Evolutionary conservation across 2,113 vertebrate species (phyloP).

Genomic region (Smithornis capensis): DNA sequence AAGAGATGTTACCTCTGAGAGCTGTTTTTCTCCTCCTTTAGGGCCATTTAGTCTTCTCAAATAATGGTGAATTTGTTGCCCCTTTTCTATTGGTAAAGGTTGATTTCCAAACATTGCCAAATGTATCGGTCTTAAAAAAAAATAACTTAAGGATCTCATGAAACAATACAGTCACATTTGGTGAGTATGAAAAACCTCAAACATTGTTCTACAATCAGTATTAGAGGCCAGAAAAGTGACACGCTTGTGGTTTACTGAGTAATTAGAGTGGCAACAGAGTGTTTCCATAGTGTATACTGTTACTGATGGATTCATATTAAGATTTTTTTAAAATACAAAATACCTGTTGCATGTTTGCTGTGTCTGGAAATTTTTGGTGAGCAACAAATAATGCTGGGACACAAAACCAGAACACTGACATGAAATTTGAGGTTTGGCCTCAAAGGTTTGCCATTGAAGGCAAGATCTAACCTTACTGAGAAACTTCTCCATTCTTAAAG

Average conservation of each 20-base stretch:
- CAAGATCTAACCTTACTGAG: background rate
- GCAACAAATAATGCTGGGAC: background rate
- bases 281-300: background rate
- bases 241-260: background rate
- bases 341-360: background rate
- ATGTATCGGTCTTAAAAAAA: background rate
- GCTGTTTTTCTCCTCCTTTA: background rate
- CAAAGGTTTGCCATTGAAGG: too few species aligned
- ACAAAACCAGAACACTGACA: background rate
- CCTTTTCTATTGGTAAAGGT: background rate
- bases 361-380: background rate
- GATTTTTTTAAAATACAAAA: background rate
- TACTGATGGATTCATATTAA: background rate
- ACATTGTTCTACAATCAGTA: background rate
- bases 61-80: background rate
- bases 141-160: background rate
- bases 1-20: background rate
- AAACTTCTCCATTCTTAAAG: background rate
- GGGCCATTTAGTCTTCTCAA: background rate
- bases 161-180: background rate
- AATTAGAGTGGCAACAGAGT: background rate
- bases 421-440: background rate
- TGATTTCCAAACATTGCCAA: background rate
- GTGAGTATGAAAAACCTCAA: background rate
- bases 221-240: background rate